phyloP scores from a whole-genome alignment of 2,797 vertebrate species.

The Ptychadena robeensis region DNA sequence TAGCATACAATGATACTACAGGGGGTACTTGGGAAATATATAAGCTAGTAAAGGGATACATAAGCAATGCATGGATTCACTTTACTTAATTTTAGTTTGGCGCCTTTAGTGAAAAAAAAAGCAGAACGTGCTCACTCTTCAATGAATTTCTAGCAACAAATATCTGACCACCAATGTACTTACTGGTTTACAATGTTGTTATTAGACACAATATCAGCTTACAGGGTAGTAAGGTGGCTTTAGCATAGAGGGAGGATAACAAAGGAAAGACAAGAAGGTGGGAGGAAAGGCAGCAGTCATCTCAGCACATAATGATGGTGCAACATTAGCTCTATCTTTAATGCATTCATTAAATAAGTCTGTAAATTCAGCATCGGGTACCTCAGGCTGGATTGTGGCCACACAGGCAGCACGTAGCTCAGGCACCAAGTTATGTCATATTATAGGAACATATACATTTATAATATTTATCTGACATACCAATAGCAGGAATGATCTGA shows the following conservation, averaged over 20 bases:
- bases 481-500: neutral
- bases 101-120: no score
- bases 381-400: neutral
- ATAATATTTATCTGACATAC: no score
- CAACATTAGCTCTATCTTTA: neutral
- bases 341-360: no score
- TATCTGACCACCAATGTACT: neutral
- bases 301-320: neutral
- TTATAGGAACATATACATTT: neutral
- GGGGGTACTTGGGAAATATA: no score
- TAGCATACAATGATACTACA: no score
- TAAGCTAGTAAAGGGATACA: no score
- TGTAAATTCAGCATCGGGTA: neutral
- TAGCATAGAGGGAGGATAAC: neutral
- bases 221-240: neutral
- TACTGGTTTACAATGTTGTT: neutral
- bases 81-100: no score
- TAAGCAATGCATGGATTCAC: no score
- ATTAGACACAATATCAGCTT: neutral
- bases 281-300: neutral
- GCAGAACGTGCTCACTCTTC: neutral
- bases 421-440: neutral
- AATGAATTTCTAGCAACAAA: neutral
- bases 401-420: neutral
- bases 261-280: neutral